Percentiles rank a stretch among this genome's conserved stretches.
These are phyloP conservation scores for Drosophila biarmipes DNA, from an alignment of 1,140 invertebrate species.

Conservation along the genomic window DNA sequence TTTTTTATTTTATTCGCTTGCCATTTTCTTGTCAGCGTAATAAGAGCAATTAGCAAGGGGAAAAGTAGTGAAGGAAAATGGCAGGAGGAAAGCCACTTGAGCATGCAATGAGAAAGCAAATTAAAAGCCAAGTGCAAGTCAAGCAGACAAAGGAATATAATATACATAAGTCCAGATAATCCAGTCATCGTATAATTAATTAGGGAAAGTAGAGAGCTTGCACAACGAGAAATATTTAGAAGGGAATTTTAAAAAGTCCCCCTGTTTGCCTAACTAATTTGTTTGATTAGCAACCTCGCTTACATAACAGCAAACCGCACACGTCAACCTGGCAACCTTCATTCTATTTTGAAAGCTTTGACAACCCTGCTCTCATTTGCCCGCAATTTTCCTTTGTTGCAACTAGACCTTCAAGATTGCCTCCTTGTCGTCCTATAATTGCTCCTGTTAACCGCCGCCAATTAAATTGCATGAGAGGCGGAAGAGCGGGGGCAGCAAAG, in stretches of 20 bases:
- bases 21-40: conserved; percentile 47
- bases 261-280: not conserved
- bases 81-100: not conserved
- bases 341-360: not conserved
- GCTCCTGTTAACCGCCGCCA: conserved; percentile 17
- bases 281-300: no score
- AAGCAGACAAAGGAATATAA: not conserved
- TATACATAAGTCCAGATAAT: conserved; percentile 23
- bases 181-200: conserved; percentile 13
- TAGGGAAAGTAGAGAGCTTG: conserved; percentile 1
- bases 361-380: conserved; percentile 4
- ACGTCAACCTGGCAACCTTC: not conserved
- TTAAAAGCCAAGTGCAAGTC: conserved; percentile 24
- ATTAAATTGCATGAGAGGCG: conserved; percentile 53
- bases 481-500: conserved; percentile 26
- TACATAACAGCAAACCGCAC: no score
- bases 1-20: conserved; percentile 13
- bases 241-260: not conserved
- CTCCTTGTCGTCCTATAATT: conserved; percentile 31
- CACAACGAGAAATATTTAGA: not conserved
- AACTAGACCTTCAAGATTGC: conserved; percentile 34
- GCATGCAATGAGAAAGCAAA: conserved; percentile 1
- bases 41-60: conserved; percentile 66
- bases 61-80: not conserved
- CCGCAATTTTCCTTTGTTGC: conserved; percentile 34